Base-by-base conservation (phyloP, 2,797 vertebrate species). In the Chiloscyllium punctatum region DNA sequence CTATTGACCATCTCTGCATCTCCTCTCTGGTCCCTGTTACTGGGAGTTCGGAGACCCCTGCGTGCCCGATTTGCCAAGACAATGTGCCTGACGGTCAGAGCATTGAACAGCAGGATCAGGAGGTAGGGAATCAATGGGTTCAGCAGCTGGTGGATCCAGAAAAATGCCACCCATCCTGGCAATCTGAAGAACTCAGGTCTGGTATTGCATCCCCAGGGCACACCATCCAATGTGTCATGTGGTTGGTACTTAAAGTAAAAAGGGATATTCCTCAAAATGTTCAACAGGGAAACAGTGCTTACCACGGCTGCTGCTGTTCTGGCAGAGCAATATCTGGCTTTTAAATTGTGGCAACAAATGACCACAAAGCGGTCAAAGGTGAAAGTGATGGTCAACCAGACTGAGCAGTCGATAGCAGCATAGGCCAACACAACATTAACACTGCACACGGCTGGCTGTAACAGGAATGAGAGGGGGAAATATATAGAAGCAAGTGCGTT, bases 401-500 rank as follows among this genome's bases (percentile, higher is more conserved):
- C 48, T 9, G 84, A 87, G 11, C 84, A 53, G 84, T 87, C 48
- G 30, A 87, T 87, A 51, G 84, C 25, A 2, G 84, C 42, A 25
- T 53, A 27, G 18, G 23, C 84, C 48, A 87, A 48, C 0, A 13
- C 0, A 9, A 0, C 0, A 7, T 25, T 8, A 11, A 1, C 11
- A 6, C 48, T 87, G 48, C 84, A 87, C 18, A 53, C 84, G 0
- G 23, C 7, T 11, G 84, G 53, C 21, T 53, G 11, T 48, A 87
- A 87, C 48, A 51, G 21, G 84, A 53, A 87, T 25, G 42, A 1
- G 23, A 9, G 0, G 27, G 48, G 48, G 21, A 87, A 27, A 11
- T 25, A 48, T 2, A 0, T 5, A 6, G 5, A 3, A 2, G 6
- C 48, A 42, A 84, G 37, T 3, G n/a, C 1, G 3, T 0, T 84